Evolutionary conservation across 1,140 invertebrate species (phyloP).

Genomic region (Pseudomyrmex concolor): DNA sequence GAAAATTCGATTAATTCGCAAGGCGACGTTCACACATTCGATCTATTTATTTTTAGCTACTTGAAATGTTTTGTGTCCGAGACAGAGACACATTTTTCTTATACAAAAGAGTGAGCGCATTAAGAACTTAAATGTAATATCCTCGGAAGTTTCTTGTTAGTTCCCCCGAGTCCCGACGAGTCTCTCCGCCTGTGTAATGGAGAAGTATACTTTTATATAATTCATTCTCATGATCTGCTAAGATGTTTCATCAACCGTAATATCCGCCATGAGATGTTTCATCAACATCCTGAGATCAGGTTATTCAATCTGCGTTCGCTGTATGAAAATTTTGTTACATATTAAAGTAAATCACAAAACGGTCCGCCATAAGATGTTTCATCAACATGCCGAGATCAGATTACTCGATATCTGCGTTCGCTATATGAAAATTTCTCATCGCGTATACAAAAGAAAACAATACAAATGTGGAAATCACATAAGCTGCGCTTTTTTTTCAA

Average conservation of each 20-base stretch:
- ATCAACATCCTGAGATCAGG: no score
- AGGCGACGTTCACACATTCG: background rate
- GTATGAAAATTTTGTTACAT: no score
- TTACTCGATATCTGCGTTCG: background rate
- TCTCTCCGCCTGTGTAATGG: slow-evolving; percentile 31
- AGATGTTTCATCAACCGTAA: slow-evolving; percentile 27
- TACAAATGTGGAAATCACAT: no score
- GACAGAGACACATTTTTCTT: slow-evolving; percentile 9
- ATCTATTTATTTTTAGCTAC: slow-evolving; percentile 35
- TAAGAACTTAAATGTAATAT: slow-evolving; percentile 55
- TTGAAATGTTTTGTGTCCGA: slow-evolving; percentile 39
- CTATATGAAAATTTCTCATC: background rate
- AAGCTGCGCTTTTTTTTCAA: background rate
- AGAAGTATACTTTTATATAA: slow-evolving; percentile 54
- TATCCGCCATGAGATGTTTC: background rate
- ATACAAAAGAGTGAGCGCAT: slow-evolving; percentile 33
- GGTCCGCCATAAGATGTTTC: no score
- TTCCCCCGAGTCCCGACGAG: slow-evolving; percentile 5
- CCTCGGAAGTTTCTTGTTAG: slow-evolving; percentile 34
- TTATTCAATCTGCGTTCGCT: no score
- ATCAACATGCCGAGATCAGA: no score
- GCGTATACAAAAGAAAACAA: background rate
- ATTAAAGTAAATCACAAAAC: no score
- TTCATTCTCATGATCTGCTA: slow-evolving; percentile 26
- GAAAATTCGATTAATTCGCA: slow-evolving; percentile 26